These are phyloP conservation scores for Punctoribates punctum DNA, from an alignment of 2,888 invertebrate genomes.

Conservation along the genomic window DNA sequence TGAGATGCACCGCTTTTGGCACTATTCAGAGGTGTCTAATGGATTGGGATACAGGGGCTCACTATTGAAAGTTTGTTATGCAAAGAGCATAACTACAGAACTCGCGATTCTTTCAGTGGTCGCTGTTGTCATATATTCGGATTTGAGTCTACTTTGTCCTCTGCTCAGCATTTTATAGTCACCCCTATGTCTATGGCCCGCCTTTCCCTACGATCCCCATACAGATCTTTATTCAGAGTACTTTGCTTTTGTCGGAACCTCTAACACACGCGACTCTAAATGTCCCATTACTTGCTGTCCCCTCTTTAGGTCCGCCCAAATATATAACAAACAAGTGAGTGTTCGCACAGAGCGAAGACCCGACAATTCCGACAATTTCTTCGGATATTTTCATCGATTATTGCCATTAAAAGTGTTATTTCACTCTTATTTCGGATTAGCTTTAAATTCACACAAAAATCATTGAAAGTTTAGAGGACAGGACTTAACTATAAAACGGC, in stretches of 20 bases:
- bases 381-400: background rate
- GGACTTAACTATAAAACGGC: background rate
- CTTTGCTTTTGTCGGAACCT: conserved; percentile 34
- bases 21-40: conserved; percentile 26
- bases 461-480: background rate
- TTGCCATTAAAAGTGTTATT: background rate
- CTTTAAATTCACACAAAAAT: background rate
- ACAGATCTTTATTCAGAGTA: conserved; percentile 19
- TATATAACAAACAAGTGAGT: background rate
- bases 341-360: background rate
- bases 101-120: background rate
- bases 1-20: conserved; percentile 22
- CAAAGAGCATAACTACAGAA: conserved; percentile 11
- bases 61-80: conserved; percentile 25
- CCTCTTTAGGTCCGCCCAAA: conserved; percentile 31
- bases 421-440: background rate
- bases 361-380: background rate
- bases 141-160: conserved; percentile 33
- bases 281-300: conserved; percentile 34
- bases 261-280: conserved; percentile 38
- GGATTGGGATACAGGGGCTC: conserved; percentile 23
- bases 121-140: background rate
- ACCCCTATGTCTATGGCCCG: conserved; percentile 36
- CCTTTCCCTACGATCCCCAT: conserved; percentile 19
- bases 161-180: conserved; percentile 29